Evolutionary conservation across 2,888 invertebrate genomes (phyloP).

Genomic region (Patella depressa): DNA sequence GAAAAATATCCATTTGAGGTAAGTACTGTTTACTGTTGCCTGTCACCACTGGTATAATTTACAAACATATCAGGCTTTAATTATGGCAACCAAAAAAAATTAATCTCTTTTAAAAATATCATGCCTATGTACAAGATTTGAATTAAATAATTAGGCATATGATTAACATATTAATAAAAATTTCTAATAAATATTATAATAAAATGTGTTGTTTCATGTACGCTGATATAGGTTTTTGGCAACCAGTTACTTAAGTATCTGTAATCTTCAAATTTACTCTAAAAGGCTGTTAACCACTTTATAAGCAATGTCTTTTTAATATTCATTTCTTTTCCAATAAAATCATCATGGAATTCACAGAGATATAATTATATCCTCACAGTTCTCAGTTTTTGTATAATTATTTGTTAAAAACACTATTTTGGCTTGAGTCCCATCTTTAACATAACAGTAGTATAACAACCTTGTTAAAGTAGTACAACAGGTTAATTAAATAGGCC

Average conservation of each 20-base stretch:
- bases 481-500: conserved; percentile 22
- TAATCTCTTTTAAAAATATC: neutral
- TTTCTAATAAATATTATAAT: too few relatives aligned
- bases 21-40: conserved; percentile 4
- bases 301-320: too few relatives aligned
- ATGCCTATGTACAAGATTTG: conserved; percentile 7
- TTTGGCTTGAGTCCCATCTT: neutral
- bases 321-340: too few relatives aligned
- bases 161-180: too few relatives aligned
- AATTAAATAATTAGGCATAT: too few relatives aligned
- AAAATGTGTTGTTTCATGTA: too few relatives aligned
- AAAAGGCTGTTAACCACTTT: too few relatives aligned
- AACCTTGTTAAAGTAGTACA: conserved; percentile 34
- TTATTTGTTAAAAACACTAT: neutral
- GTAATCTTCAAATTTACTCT: too few relatives aligned
- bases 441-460: conserved; percentile 34
- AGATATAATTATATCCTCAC: too few relatives aligned
- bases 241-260: too few relatives aligned
- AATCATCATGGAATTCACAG: too few relatives aligned
- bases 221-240: too few relatives aligned
- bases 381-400: neutral
- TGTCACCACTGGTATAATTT: neutral
- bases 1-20: neutral
- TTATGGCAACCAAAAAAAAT: conserved; percentile 12
- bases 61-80: conserved; percentile 9